Evolutionary conservation across 1,140 invertebrate genomes (phyloP).

Genomic region (Plutomurus gul): DNA sequence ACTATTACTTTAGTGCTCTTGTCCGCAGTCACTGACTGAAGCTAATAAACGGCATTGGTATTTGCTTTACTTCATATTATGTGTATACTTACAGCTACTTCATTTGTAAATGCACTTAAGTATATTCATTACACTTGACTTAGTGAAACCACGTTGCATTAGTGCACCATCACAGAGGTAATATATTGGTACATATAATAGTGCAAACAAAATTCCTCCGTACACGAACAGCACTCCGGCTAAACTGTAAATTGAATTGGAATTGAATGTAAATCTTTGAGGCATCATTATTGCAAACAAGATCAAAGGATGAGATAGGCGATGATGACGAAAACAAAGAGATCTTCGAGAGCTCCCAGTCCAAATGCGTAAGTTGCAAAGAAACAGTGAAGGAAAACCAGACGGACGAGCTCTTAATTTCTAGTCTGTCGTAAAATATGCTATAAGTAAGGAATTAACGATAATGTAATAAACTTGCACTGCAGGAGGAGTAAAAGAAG

Average conservation of each 20-base stretch:
- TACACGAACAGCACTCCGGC: not conserved
- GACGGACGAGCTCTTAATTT: conserved; percentile 22
- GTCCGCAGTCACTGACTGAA: not conserved
- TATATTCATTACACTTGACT: no score
- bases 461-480: conserved; percentile 25
- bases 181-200: no score
- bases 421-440: conserved; percentile 12
- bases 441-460: conserved; percentile 7
- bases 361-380: not conserved
- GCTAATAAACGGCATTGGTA: not conserved
- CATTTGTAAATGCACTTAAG: no score
- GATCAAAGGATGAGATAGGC: conserved; percentile 15
- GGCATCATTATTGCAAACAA: not conserved
- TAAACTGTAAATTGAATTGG: conserved; percentile 9
- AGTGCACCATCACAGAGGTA: no score
- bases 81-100: no score
- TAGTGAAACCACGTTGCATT: no score
- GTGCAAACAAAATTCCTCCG: no score
- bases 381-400: conserved; percentile 5
- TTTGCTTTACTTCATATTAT: no score
- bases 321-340: not conserved
- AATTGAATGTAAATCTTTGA: conserved; percentile 6
- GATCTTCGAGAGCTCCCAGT: not conserved
- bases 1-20: not conserved
- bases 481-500: conserved; percentile 1